A percentile compares a stretch with the other conserved stretches of the same genome.
phyloP scores from a whole-genome alignment of 92 coral and sea anemone genomes.

The Palythoa caribaeorum region DNA sequence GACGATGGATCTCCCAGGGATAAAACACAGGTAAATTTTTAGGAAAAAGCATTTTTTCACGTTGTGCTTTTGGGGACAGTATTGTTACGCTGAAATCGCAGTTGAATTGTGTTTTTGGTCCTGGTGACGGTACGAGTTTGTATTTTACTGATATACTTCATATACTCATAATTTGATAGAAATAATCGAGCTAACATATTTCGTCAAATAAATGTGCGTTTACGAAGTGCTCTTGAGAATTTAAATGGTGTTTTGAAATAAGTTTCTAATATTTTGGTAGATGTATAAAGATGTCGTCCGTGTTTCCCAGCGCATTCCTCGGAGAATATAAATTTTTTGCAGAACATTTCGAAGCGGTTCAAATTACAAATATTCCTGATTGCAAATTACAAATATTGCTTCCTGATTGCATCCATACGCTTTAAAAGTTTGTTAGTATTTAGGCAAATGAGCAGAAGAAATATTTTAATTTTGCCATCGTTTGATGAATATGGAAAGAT shows the following conservation, averaged over 20 bases:
- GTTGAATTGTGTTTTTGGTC: neutral
- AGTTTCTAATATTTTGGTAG: neutral
- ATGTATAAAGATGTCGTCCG: neutral
- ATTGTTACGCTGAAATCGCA: neutral
- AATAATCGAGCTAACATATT: neutral
- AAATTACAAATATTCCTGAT: neutral
- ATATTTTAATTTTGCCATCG: neutral
- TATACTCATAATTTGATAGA: neutral
- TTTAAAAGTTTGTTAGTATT: neutral
- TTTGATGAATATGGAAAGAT: neutral
- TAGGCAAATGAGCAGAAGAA: neutral
- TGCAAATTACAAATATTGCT: neutral
- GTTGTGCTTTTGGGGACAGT: slow-evolving; percentile 7
- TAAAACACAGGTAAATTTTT: slow-evolving; percentile 79
- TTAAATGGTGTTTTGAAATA: neutral
- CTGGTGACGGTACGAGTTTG: neutral
- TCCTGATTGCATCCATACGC: neutral
- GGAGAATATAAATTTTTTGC: neutral
- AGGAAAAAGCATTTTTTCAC: neutral
- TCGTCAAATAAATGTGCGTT: neutral
- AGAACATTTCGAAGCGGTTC: neutral
- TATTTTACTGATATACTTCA: neutral
- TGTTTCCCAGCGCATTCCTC: neutral
- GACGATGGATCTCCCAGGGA: slow-evolving; percentile 99
- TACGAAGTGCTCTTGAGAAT: neutral